Percentiles rank a stretch among this genome's conserved stretches.
These are phyloP conservation scores for Rhodeus uyekii DNA, from an alignment of 2,797 vertebrate genomes.

Conservation along the genomic window DNA sequence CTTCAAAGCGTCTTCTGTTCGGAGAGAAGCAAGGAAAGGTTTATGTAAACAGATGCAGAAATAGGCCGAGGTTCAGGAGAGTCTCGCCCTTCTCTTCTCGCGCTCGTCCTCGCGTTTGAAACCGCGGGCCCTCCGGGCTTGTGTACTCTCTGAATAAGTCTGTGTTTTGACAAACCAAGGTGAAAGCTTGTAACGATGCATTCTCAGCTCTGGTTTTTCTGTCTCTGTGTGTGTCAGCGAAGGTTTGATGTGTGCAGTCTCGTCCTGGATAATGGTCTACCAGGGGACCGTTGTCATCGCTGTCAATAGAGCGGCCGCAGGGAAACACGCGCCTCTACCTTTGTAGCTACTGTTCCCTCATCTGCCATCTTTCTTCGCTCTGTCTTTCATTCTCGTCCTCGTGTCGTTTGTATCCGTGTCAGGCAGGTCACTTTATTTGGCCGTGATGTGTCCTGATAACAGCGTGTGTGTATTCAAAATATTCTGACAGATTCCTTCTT, in stretches of 20 bases:
- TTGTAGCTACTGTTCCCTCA: constrained; percentile 83
- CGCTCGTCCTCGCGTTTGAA: constrained; percentile 12
- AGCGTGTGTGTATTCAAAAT: constrained; percentile 74
- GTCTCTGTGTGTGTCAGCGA: constrained; percentile 88
- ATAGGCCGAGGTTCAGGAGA: constrained; percentile 72
- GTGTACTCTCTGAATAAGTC: constrained; percentile 20
- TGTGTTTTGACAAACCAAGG: constrained; percentile 39
- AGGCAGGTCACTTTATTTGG: constrained; percentile 84
- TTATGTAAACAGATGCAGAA: constrained; percentile 78
- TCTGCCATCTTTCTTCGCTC: constrained; percentile 16
- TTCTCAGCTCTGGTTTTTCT: constrained; percentile 71
- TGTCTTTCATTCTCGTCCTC: constrained; percentile 71
- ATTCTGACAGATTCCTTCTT: constrained; percentile 76
- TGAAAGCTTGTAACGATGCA: constrained; percentile 48
- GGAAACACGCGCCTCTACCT: constrained; percentile 83
- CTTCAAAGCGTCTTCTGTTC: constrained; percentile 73
- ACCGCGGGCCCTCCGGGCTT: background rate
- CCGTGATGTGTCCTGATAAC: constrained; percentile 84
- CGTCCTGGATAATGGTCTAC: constrained; percentile 99
- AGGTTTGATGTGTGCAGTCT: constrained; percentile 93
- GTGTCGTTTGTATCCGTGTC: constrained; percentile 63
- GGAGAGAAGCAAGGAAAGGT: constrained; percentile 73
- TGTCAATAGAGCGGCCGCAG: constrained; percentile 91
- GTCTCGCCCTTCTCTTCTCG: constrained; percentile 55
- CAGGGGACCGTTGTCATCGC: constrained; percentile 98